Base-by-base conservation (phyloP, 1,140 invertebrate genomes). In the Euura lappo region DNA sequence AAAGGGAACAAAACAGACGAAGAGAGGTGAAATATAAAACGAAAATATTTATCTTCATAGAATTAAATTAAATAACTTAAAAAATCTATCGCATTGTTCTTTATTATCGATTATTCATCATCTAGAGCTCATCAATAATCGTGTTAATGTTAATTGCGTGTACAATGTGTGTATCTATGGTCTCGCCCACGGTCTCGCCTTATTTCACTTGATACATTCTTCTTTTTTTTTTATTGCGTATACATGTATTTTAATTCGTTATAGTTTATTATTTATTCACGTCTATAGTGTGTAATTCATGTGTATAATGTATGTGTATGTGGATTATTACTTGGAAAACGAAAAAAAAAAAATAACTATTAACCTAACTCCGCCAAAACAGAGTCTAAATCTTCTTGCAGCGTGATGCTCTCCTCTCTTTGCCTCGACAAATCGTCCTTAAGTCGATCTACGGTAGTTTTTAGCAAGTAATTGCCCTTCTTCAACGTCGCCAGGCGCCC, bases 371-470 rank as follows among this genome's bases (percentile, higher is more conserved):
- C 93, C 13, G 92, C 91, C 68, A 95, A 90, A 2, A 94, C 91
- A 6, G 94, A 94, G 83, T 96, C 94, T 75, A 97, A 85, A 85
- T 96, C 95, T 80, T 95, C 92, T 86, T 96, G 93, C 44, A 97
- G 84, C 44, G 89, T 88, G 10, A 91, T 84, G 44, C 94, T 94
- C 84, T 93, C 91, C 79, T 95, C 94, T 80, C 93, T 92, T 77
- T 95, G 94, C 82, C 94, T 94, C 68, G 91, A 91, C 67, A 96
- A 90, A 83, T 95, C 94, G 81, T 97, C 95, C 85, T 95, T 94
- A 46, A 96, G 86, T 80, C 94, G 89, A 84, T 96, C 95, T 2
- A 95, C 93, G 82, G 95, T 96, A 3, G 94, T 93, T 86, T 95
- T 94, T 6, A 96, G 87, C 75, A 96, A 89, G 78, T 95, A 94